Conservation (phyloP, 2,113 vertebrate genomes). For the Xiphias gladius region DNA sequence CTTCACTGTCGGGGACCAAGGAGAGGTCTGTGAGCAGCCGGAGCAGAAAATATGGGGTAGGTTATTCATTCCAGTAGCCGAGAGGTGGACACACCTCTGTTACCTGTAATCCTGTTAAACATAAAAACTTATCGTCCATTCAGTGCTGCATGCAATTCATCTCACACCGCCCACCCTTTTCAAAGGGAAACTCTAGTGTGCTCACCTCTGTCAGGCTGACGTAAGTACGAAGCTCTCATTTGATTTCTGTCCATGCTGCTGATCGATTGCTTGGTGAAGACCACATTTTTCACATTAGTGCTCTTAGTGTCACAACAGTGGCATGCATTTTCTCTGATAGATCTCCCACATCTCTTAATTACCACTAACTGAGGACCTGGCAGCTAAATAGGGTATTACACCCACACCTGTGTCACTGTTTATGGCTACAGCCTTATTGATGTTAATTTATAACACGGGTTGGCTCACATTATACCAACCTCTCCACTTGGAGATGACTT, state of each 20-base stretch:
- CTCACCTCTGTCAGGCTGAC: conserved; percentile 16
- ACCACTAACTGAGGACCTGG: conserved; percentile 23
- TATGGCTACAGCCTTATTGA: conserved; percentile 46
- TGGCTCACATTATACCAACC: conserved; percentile 38
- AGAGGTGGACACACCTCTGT: conserved; percentile 52
- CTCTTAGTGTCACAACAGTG: conserved; percentile 42
- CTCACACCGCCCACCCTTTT: conserved; percentile 8
- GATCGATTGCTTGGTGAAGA: conserved; percentile 35
- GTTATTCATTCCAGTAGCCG: conserved; percentile 62
- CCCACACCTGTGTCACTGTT: conserved; percentile 38
- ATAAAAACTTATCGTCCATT: conserved; percentile 48
- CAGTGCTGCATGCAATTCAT: conserved; percentile 26
- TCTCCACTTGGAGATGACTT: conserved; percentile 35
- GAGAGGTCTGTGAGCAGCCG: conserved; percentile 91
- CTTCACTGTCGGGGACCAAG: conserved; percentile 96
- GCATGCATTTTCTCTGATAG: conserved; percentile 30
- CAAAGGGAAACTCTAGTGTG: not conserved
- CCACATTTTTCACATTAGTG: conserved; percentile 44
- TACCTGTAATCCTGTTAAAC: conserved; percentile 19
- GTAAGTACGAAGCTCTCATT: conserved; percentile 18
- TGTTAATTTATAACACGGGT: conserved; percentile 43
- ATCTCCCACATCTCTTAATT: conserved; percentile 33
- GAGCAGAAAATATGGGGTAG: conserved; percentile 96
- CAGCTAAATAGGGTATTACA: conserved; percentile 18
- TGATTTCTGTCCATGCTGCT: conserved; percentile 29